Evolutionary conservation across 1,140 invertebrate genomes (phyloP), one percentile per base, ranked within the genome.

Genomic region (Rhyacophila brunnea): DNA sequence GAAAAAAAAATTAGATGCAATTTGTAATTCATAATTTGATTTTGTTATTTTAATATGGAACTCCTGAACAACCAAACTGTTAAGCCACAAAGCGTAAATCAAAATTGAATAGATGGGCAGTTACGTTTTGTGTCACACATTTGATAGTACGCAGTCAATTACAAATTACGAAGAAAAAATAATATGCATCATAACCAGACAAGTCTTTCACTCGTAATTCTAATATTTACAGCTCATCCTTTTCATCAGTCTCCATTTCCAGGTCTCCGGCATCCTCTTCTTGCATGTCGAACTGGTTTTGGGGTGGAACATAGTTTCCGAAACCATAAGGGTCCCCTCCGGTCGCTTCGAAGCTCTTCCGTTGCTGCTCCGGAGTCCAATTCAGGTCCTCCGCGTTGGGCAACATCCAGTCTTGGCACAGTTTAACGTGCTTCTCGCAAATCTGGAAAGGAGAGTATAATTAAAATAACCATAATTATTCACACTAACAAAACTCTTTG

Each of bases 321-420:
- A 75, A 76, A 2, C 73, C 74, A 60, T 75, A 77, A 0, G 73
- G 74, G 46, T 75, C 74, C 1, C 68, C 66, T 0, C 75, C 75
- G 64, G 74, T 70, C 6, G 70, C 38, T 43, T 73, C 74, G 7
- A 69, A 62, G 48, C 74, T 74, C 38, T 73, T 70, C 0, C 52
- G 65, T 52, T 79, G 74, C 71, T 74, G 72, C 40, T 74, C 73
- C 1, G 58, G 32, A 0, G 71, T 74, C 76, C 76, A 78, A 0
- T 72, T 73, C 40, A 70, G 73, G 60, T 79, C 76, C 13, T 71
- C 62, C 2, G 68, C 71, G 5, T 47, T 71, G 10, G 74, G 70
- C 60, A 77, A 38, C 76, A 79, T 79, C 75, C 75, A 79, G 0
- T 73, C 70, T 53, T 77, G 71, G 46, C 76, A 79, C 57, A 74